phyloP scores from a whole-genome alignment of 2,888 invertebrate genomes.

The Tipula vernalis region DNA sequence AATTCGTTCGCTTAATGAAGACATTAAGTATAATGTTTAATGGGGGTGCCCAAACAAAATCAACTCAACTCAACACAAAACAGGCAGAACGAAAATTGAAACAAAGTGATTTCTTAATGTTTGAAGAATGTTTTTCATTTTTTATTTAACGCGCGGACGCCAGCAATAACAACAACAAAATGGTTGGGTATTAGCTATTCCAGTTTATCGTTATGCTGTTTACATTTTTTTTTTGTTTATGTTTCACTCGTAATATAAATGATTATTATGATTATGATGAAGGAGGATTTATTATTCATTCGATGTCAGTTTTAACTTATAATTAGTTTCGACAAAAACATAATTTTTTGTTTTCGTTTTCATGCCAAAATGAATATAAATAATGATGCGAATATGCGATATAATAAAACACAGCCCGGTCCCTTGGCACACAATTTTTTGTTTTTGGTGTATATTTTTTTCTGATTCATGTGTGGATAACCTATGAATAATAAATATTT shows the following conservation, averaged over 20 bases:
- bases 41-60: neutral
- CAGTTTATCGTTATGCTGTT: neutral
- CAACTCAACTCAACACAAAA: neutral
- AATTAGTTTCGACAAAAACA: neutral
- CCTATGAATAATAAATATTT: neutral
- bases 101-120: neutral
- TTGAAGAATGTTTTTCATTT: neutral
- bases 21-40: neutral
- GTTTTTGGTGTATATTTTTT: neutral
- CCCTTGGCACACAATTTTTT: neutral
- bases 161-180: neutral
- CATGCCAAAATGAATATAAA: neutral
- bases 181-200: neutral
- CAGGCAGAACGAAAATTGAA: neutral
- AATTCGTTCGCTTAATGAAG: neutral
- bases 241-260: neutral
- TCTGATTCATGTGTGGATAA: neutral
- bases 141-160: neutral
- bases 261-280: neutral
- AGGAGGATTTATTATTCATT: neutral
- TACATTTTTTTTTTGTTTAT: neutral
- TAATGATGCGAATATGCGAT: neutral
- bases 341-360: neutral
- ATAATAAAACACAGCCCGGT: neutral
- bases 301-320: neutral